phyloP scores from a whole-genome alignment of 2,113 vertebrate genomes.

The Semnornis frantzii region DNA sequence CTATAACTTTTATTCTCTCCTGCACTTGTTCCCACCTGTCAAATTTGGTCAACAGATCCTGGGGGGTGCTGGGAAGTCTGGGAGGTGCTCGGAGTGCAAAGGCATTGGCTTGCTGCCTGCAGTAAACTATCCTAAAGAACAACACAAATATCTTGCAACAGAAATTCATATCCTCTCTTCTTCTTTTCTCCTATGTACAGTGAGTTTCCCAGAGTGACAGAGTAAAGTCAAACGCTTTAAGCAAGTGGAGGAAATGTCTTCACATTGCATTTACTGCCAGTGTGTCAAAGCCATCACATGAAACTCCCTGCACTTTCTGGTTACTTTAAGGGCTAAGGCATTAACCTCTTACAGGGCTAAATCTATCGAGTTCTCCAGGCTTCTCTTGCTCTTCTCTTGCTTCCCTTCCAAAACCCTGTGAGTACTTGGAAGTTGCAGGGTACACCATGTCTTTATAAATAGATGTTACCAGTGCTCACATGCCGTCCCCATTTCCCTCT shows the following conservation, averaged over 20 bases:
- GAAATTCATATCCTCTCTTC: neutral
- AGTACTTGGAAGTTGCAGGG: neutral
- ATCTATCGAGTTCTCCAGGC: neutral
- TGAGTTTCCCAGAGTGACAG: neutral
- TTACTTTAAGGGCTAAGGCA: neutral
- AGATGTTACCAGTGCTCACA: neutral
- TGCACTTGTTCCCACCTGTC: neutral
- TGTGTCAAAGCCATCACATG: neutral
- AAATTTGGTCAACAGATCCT: neutral
- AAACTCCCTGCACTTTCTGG: slow-evolving; percentile 1
- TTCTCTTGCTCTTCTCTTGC: neutral
- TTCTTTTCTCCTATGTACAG: neutral
- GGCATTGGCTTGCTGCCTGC: neutral
- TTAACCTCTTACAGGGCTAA: neutral
- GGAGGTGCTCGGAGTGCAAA: neutral
- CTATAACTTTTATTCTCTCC: neutral
- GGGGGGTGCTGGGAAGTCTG: neutral
- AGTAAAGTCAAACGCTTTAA: neutral
- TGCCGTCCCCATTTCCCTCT: neutral
- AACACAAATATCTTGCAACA: neutral
- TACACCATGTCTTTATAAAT: neutral
- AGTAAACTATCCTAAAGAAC: neutral
- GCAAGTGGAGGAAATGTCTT: neutral
- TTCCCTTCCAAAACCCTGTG: neutral
- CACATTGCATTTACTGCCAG: neutral